Evolutionary conservation across 1,140 invertebrate genomes (phyloP).

Genomic region (Leptoteleia sp.): DNA sequence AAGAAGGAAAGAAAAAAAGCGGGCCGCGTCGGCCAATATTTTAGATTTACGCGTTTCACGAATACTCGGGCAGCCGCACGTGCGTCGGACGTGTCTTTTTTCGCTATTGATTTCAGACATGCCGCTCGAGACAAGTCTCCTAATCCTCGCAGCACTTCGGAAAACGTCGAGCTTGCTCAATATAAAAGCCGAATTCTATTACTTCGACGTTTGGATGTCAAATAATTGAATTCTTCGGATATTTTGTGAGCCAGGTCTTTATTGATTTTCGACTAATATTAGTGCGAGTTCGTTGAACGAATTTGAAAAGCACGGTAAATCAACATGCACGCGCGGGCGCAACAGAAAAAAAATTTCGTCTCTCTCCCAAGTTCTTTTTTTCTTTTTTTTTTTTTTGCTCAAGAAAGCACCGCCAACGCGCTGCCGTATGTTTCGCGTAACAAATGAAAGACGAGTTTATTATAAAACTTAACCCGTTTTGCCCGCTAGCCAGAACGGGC

Average conservation of each 20-base stretch:
- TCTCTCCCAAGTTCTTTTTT: no score
- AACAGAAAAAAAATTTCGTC: no score
- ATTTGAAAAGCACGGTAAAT: conserved; percentile 44
- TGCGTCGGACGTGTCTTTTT: conserved; percentile 62
- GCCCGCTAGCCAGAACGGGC: no score
- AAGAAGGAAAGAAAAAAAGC: no score
- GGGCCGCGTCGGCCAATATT: conserved; percentile 39
- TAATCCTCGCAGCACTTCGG: conserved; percentile 54
- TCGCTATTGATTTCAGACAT: conserved; percentile 60
- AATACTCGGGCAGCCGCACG: conserved; percentile 49
- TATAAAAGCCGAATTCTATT: conserved; percentile 66
- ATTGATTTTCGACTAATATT: conserved; percentile 62
- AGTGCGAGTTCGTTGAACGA: conserved; percentile 19
- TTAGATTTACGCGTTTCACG: conserved; percentile 52
- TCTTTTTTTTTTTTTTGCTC: conserved; percentile 9
- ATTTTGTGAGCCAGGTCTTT: conserved; percentile 40
- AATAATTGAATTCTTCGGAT: conserved; percentile 65
- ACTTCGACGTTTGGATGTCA: conserved; percentile 57
- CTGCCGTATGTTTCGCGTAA: no score
- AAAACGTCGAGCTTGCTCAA: conserved; percentile 62
- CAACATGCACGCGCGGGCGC: conserved; percentile 20
- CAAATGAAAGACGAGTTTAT: no score
- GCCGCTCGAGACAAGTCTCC: conserved; percentile 54
- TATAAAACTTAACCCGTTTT: no score
- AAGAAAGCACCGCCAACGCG: no score